phyloP scores from a whole-genome alignment of 2,888 invertebrate genomes.

The Mesochorus sp. region DNA sequence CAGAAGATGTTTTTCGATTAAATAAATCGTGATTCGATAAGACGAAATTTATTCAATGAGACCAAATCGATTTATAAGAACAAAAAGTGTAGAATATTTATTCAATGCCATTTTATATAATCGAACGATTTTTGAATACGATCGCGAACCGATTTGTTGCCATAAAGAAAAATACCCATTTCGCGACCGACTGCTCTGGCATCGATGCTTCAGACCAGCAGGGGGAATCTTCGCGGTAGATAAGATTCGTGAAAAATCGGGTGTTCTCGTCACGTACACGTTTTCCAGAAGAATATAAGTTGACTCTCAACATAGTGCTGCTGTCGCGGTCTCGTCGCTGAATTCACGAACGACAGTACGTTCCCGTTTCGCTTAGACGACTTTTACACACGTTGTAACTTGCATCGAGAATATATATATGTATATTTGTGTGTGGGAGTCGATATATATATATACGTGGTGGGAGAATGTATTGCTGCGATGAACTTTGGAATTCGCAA shows the following conservation, averaged over 20 bases:
- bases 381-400: constrained; percentile 52
- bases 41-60: too few relatives aligned
- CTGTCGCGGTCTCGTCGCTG: constrained; percentile 66
- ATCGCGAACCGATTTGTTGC: not conserved
- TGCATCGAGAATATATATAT: constrained; percentile 45
- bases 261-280: constrained; percentile 67
- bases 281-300: constrained; percentile 64
- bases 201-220: constrained; percentile 29
- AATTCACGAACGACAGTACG: constrained; percentile 64
- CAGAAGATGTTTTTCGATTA: not conserved
- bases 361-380: constrained; percentile 62
- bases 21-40: too few relatives aligned
- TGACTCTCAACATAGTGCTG: constrained; percentile 64
- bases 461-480: constrained; percentile 56
- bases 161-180: constrained; percentile 30
- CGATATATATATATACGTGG: too few relatives aligned
- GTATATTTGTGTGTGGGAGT: too few relatives aligned
- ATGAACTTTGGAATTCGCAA: constrained; percentile 60
- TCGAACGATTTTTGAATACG: not conserved
- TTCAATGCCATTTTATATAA: not conserved
- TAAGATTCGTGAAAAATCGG: constrained; percentile 63
- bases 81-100: not conserved
- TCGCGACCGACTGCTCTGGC: not conserved
- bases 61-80: not conserved
- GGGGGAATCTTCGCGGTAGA: constrained; percentile 32